Base-by-base conservation (phyloP, 2,797 vertebrate species). In the Pseudopleuronectes americanus region DNA sequence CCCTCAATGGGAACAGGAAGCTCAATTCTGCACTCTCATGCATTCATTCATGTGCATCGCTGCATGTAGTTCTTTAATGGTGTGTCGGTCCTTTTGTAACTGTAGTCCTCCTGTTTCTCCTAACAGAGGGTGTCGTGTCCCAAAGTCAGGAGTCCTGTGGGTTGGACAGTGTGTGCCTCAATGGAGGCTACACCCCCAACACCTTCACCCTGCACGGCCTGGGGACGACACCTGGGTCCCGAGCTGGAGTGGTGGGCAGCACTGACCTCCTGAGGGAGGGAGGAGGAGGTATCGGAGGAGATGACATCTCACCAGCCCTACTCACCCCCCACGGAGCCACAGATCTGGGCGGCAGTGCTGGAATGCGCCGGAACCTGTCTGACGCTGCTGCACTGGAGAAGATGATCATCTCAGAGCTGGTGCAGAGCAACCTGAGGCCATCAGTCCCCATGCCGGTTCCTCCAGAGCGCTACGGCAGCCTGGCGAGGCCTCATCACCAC, bases 391-490 rank as follows among this genome's bases (percentile, higher is more conserved):
- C 96, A 1, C 93, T 97, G 64, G 97, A 98, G 90, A 98, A 97
- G 86, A 97, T 97, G 95, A 98, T 98, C 83, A 98, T 98, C 87
- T 97, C 96, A 0, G 97, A 98, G 94, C 90, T 97, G 84, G 97
- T 98, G 61, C 96, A 98, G 91, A 98, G 96, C 92, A 97, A 97
- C 91, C 92, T 98, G 64, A 89, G 92, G 68, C 93, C 92, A 10
- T 80, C 90, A 0, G 90, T 68, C 0, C 72, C 90, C 23, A 91
- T 91, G 89, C 90, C 91, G 0, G 87, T 91, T n/a, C 89, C 91
- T 48, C 90, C 91, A 0, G 94, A 94, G 76, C 94, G 93, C 71
- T 94, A 93, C 22, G 92, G 91, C 10, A 93, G 92, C 83, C 81
- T 93, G 70, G 92, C 92, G 0, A 83, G 92, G 75, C 89, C 90